These are phyloP conservation scores for Festucalex cinctus DNA, from an alignment of 2,113 vertebrate species.

Conservation along the genomic window DNA sequence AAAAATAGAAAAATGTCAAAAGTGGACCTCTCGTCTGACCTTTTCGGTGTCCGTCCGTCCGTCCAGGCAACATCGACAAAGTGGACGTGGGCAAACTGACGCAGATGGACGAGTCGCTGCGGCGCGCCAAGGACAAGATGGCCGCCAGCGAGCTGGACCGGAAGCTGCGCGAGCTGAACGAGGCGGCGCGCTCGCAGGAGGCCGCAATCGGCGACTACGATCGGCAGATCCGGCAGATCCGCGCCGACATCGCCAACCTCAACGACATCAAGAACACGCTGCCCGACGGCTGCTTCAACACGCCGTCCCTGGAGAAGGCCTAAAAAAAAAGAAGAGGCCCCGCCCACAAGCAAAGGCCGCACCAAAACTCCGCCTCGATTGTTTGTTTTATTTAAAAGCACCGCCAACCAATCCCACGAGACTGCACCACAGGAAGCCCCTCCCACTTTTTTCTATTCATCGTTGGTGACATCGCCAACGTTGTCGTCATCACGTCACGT, in stretches of 20 bases:
- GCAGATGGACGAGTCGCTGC: constrained; percentile 84
- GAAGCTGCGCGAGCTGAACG: constrained; percentile 85
- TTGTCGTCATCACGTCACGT: no score
- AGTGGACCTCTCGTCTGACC: no score
- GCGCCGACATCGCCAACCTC: constrained; percentile 88
- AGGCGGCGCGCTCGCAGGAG: constrained; percentile 83
- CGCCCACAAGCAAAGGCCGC: constrained; percentile 67
- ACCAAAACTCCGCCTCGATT: constrained; percentile 70
- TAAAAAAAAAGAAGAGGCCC: constrained; percentile 36
- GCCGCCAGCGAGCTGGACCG: constrained; percentile 80
- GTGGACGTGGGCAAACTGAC: constrained; percentile 91
- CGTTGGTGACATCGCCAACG: no score
- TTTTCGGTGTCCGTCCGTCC: neutral
- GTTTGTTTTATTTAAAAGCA: constrained; percentile 23
- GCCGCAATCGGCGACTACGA: constrained; percentile 86
- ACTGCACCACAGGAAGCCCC: constrained; percentile 61
- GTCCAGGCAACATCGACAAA: constrained; percentile 91
- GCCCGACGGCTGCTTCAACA: constrained; percentile 94
- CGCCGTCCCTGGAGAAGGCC: constrained; percentile 88
- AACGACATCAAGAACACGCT: constrained; percentile 94
- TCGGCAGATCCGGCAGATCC: constrained; percentile 87
- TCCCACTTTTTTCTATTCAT: neutral
- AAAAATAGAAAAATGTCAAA: no score
- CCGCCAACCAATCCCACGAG: constrained; percentile 53
- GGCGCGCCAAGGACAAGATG: constrained; percentile 86